Evolutionary conservation across 2,888 invertebrate species (phyloP).

Genomic region (Junonia oenone): DNA sequence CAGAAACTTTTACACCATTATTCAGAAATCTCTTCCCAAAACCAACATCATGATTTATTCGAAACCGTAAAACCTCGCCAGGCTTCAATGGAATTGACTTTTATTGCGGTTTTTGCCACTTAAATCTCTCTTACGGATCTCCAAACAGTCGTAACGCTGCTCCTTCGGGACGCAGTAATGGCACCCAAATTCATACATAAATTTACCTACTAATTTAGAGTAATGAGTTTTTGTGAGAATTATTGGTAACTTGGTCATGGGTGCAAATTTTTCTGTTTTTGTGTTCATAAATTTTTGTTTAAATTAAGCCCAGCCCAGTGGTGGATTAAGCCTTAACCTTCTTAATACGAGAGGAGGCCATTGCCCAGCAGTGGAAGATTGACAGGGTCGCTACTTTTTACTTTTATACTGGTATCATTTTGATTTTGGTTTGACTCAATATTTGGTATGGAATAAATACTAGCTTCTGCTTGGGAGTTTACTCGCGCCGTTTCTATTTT

Average conservation of each 20-base stretch:
- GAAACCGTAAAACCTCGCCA: slow-evolving; percentile 9
- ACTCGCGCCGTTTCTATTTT: too few relatives aligned
- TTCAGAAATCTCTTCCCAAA: neutral
- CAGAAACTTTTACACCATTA: neutral
- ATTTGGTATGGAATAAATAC: too few relatives aligned
- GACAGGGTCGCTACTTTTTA: too few relatives aligned
- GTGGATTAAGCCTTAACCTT: too few relatives aligned
- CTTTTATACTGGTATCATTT: too few relatives aligned
- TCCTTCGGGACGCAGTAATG: slow-evolving; percentile 2
- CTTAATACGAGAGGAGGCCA: too few relatives aligned
- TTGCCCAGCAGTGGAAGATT: too few relatives aligned
- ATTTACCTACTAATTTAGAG: neutral
- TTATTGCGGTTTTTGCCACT: slow-evolving; percentile 15
- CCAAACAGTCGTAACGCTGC: slow-evolving; percentile 13
- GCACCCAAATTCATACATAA: neutral
- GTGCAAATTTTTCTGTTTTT: too few relatives aligned
- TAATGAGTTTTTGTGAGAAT: neutral
- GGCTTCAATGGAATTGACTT: slow-evolving; percentile 7
- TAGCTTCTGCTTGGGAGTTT: too few relatives aligned
- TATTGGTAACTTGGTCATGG: neutral
- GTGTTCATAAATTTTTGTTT: too few relatives aligned
- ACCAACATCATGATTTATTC: slow-evolving; percentile 3
- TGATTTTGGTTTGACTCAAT: too few relatives aligned
- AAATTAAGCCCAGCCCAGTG: too few relatives aligned
- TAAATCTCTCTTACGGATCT: slow-evolving; percentile 13